Conservation (phyloP, 2,888 invertebrate species). For the Tenthredo scrophulariae region DNA sequence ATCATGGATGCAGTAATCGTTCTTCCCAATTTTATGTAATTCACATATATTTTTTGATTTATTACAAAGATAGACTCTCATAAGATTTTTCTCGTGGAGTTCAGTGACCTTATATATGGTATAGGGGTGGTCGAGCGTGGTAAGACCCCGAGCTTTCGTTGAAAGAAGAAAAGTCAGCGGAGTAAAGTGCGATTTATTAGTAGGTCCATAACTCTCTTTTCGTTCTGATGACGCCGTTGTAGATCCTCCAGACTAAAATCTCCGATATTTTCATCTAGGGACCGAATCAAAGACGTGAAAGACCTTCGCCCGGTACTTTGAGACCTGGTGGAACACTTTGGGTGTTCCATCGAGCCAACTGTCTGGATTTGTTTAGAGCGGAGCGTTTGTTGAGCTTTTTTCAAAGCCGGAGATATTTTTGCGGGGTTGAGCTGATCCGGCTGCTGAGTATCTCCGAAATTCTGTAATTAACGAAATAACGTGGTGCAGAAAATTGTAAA, state of each 20-base stretch:
- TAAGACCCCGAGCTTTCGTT: not conserved
- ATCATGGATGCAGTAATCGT: not conserved
- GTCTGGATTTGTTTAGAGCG: not conserved
- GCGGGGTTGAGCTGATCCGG: not conserved
- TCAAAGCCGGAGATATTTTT: not conserved
- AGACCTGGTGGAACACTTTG: not conserved
- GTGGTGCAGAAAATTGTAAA: not conserved
- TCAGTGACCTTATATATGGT: not conserved
- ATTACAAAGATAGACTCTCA: not conserved
- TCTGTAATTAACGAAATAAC: slow-evolving; percentile 1
- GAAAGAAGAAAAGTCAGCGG: not conserved
- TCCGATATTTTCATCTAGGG: slow-evolving; percentile 58
- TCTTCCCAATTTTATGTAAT: not conserved
- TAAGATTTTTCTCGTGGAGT: not conserved
- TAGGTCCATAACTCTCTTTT: slow-evolving; percentile 65
- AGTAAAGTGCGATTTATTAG: slow-evolving; percentile 58
- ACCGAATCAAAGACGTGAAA: slow-evolving; percentile 30
- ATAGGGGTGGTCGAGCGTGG: not conserved
- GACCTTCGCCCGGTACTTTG: not conserved
- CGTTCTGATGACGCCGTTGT: slow-evolving; percentile 65
- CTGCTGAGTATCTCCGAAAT: not conserved
- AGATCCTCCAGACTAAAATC: slow-evolving; percentile 63
- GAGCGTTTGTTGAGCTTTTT: not conserved
- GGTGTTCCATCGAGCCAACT: not conserved
- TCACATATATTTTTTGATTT: not conserved